Base-by-base conservation (phyloP, 1,140 invertebrate genomes). In the Trachymyrmex cornetzi region DNA sequence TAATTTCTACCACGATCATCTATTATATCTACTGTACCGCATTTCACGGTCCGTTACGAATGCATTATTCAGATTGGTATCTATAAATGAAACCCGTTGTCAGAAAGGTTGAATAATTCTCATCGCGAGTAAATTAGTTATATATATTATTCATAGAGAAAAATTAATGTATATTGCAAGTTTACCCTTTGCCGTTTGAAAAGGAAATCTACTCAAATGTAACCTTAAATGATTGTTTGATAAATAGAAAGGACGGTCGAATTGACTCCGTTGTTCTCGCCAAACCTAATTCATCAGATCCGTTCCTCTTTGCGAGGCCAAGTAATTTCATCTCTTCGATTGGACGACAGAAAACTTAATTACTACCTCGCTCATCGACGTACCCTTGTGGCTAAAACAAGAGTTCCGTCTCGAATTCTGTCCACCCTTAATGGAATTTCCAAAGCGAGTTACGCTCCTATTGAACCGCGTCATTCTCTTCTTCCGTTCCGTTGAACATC, bases 1-100 rank as follows among this genome's bases (percentile, higher is more conserved):
- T 84, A 84, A 84, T 84, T 84, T 84, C 80, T 84, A 74, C 74
- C 80, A n/a, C 69, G 69, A 61, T 75, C 80, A 75, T 74, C 80
- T 84, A 75, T 75, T 75, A 84, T 74, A 61, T 75, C 38, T 75
- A 75, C 19, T 75, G 57, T 7, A 22, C 55, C 19, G 38, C 19
- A 44, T 74, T 84, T 84, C 55, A 84, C 30, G 80, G 55, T 75
- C 69, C 69, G 69, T 84, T 84, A 84, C 80, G 44, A 74, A 84
- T 75, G 22, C 57, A 84, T 75, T 84, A 82, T 82, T 74, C 67
- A 81, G 50, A 81, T 30, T 30, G 19, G 9, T 48, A 74, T 82
- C 67, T 59, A 61, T 48, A 59, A 84, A 84, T 44, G 34, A 48
- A 61, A 34, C 30, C 0, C 22, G 24, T 84, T n/a, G 69, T 19